A percentile compares a stretch with the other conserved stretches of the same genome.
Conservation (phyloP, 2,113 vertebrate species). For the Chaenogobius annularis region DNA sequence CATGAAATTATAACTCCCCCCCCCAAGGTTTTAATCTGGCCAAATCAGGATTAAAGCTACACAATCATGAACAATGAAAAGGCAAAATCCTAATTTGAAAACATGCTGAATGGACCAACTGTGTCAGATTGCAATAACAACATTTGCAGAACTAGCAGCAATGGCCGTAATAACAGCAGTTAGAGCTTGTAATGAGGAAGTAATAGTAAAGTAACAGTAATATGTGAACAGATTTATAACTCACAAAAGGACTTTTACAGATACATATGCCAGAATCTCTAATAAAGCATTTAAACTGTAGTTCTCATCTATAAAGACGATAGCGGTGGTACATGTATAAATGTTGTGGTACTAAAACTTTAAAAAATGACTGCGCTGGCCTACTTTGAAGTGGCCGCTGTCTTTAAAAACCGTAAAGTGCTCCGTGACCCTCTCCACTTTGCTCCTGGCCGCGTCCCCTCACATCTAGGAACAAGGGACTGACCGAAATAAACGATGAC, state of each 20-base stretch:
- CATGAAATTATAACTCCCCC: too few species aligned
- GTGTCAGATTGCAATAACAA: neutral
- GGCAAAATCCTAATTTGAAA: neutral
- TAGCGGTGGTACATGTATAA: too few species aligned
- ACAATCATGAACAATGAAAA: neutral
- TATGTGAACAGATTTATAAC: too few species aligned
- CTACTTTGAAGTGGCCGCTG: neutral
- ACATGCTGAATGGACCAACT: neutral
- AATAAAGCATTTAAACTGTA: too few species aligned
- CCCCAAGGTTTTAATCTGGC: too few species aligned
- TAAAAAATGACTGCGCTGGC: neutral
- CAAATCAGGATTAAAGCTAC: neutral
- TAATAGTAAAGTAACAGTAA: too few species aligned
- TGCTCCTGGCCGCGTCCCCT: conserved; percentile 27
- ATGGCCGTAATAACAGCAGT: too few species aligned
- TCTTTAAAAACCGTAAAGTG: conserved; percentile 16
- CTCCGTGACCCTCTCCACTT: neutral
- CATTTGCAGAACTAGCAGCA: too few species aligned
- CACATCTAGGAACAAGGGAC: conserved; percentile 17
- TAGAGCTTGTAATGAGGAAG: too few species aligned
- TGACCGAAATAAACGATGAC: conserved; percentile 70
- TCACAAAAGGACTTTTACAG: too few species aligned
- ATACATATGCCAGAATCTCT: too few species aligned
- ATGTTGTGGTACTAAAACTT: neutral
- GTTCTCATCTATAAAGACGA: too few species aligned